Evolutionary conservation across 2,888 invertebrate genomes (phyloP).

Genomic region (Caenorhabditis sp.): DNA sequence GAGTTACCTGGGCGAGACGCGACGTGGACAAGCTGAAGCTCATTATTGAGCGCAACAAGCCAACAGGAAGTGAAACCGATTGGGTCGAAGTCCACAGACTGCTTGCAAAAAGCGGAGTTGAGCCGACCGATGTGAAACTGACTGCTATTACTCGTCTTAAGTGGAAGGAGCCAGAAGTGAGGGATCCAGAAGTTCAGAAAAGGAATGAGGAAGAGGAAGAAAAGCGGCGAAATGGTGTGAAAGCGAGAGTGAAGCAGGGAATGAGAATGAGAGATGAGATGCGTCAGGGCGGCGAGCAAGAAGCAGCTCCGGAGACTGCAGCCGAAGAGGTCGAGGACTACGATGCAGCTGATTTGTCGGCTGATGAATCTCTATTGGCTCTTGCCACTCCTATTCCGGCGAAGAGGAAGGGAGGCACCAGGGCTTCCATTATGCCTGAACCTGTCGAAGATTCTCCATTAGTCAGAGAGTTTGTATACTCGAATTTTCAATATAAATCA

Average conservation of each 20-base stretch:
- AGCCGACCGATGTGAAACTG: slow-evolving; percentile 12
- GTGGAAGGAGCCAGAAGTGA: slow-evolving; percentile 25
- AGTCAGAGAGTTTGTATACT: not conserved
- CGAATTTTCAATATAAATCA: not conserved
- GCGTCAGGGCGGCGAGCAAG: not conserved
- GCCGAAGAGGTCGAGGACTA: slow-evolving; percentile 13
- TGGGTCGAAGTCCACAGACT: slow-evolving; percentile 43
- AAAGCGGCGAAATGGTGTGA: slow-evolving; percentile 27
- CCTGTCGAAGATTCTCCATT: slow-evolving; percentile 48
- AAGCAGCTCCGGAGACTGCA: not conserved
- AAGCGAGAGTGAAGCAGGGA: slow-evolving; percentile 32
- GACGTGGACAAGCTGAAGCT: slow-evolving; percentile 38
- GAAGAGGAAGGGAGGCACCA: slow-evolving; percentile 41
- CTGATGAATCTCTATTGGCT: slow-evolving; percentile 42
- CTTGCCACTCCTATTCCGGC: slow-evolving; percentile 13
- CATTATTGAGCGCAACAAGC: slow-evolving; percentile 39
- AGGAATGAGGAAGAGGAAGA: slow-evolving; percentile 24
- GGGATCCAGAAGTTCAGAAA: not conserved
- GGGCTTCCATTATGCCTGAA: slow-evolving; percentile 26
- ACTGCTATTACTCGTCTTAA: slow-evolving; percentile 24
- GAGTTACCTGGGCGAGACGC: slow-evolving; percentile 29
- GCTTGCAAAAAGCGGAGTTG: slow-evolving; percentile 34
- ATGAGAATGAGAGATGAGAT: slow-evolving; percentile 29
- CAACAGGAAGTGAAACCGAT: slow-evolving; percentile 5
- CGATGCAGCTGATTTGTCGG: slow-evolving; percentile 37